These are phyloP conservation scores for Ethmia dodecea DNA, from an alignment of 2,888 invertebrate genomes.

Conservation along the genomic window DNA sequence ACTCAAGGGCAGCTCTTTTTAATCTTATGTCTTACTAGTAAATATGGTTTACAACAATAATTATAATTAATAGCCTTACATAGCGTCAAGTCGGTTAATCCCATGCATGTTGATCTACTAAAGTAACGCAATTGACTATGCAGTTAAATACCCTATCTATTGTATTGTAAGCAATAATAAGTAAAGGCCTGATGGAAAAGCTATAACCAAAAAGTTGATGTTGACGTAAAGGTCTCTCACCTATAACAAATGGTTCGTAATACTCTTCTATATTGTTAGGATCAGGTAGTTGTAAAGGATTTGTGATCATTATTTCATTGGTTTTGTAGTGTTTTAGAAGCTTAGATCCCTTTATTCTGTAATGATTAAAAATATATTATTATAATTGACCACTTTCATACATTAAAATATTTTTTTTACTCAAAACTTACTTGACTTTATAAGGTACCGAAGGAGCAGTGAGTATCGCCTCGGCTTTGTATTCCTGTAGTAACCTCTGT, in stretches of 20 bases:
- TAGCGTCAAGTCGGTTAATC: too few relatives aligned
- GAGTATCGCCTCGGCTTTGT: constrained; percentile 87
- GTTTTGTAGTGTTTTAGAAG: constrained; percentile 80
- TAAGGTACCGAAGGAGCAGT: constrained; percentile 93
- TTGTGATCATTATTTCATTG: constrained; percentile 81
- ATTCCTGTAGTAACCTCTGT: constrained; percentile 90
- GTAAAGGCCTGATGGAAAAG: too few relatives aligned
- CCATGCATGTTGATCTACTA: too few relatives aligned
- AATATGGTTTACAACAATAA: too few relatives aligned
- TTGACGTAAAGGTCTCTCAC: constrained; percentile 49
- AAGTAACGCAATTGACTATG: too few relatives aligned
- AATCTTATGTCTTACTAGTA: too few relatives aligned
- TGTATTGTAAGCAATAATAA: too few relatives aligned
- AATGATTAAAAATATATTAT: constrained; percentile 35
- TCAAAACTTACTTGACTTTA: constrained; percentile 71
- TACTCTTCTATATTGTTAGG: constrained; percentile 82
- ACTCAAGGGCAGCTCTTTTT: too few relatives aligned
- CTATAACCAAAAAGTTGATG: too few relatives aligned
- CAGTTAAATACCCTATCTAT: too few relatives aligned
- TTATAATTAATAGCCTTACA: too few relatives aligned
- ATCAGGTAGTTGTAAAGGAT: constrained; percentile 86
- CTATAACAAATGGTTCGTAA: constrained; percentile 91
- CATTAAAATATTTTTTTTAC: constrained; percentile 1
- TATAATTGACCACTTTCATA: too few relatives aligned
- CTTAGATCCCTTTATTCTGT: constrained; percentile 85